Conservation (phyloP, 2,113 vertebrate genomes). For the Ondatra zibethicus region DNA sequence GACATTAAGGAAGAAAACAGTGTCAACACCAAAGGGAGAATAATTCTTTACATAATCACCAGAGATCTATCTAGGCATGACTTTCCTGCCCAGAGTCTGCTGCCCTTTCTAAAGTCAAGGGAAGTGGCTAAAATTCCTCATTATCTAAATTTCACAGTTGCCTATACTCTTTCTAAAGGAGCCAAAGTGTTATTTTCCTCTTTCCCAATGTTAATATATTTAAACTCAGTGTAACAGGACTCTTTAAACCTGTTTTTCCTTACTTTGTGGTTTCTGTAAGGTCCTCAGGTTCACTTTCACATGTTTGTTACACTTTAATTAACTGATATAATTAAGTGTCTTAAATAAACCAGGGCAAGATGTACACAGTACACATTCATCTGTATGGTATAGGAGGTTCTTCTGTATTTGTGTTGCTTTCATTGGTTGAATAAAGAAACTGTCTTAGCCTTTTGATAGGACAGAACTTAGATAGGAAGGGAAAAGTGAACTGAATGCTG, state of each 20-base stretch:
- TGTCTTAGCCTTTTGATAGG: too few relatives aligned
- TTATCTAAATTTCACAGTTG: conserved; percentile 37
- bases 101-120: not conserved
- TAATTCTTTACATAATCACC: not conserved
- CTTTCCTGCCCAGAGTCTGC: not conserved
- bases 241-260: not conserved
- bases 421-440: too few relatives aligned
- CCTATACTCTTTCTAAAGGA: not conserved
- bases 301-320: conserved; percentile 39
- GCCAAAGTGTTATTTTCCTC: not conserved
- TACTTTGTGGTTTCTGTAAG: not conserved
- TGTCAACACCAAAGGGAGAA: not conserved
- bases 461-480: too few relatives aligned
- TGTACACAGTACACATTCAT: not conserved
- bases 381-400: too few relatives aligned
- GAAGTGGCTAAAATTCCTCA: not conserved
- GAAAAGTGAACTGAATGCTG: too few relatives aligned
- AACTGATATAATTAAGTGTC: not conserved
- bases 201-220: not conserved
- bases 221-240: not conserved
- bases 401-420: too few relatives aligned
- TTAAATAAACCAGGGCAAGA: conserved; percentile 38
- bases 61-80: not conserved
- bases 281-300: not conserved
- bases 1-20: not conserved